Evolutionary conservation across 2,113 vertebrate genomes (phyloP).

Genomic region (Gallinago jamesoni): DNA sequence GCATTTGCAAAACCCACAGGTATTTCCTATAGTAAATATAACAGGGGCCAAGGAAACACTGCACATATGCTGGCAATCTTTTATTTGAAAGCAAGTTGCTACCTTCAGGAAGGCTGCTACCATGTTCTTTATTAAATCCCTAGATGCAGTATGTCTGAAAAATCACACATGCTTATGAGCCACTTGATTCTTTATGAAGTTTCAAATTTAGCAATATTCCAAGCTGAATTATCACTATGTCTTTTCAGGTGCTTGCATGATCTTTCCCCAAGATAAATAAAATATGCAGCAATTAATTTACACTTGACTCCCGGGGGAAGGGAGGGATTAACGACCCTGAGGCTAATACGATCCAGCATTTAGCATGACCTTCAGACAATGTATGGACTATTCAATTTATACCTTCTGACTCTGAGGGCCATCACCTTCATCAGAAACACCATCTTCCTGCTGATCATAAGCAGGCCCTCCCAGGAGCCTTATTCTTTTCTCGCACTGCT

Average conservation of each 20-base stretch:
- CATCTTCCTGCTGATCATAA: constrained; percentile 89
- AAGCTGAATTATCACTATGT: background rate
- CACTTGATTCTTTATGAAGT: background rate
- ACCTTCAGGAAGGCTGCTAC: background rate
- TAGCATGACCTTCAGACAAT: background rate
- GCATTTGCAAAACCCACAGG: background rate
- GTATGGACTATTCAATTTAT: rapidly evolving
- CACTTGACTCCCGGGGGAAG: background rate
- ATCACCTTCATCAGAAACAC: constrained; percentile 84
- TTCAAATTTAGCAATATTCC: background rate
- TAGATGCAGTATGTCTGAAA: background rate
- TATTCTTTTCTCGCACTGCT: constrained; percentile 96
- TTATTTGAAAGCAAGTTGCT: background rate
- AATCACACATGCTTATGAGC: background rate
- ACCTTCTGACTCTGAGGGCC: constrained; percentile 92
- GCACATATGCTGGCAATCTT: background rate
- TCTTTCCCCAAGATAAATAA: background rate
- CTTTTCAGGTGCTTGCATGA: background rate
- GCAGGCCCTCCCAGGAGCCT: constrained; percentile 88
- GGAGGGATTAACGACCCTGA: background rate
- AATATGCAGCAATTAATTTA: background rate
- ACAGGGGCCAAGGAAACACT: background rate
- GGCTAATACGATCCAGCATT: background rate
- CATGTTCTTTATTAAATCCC: background rate
- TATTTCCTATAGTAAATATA: background rate